Base-by-base conservation (phyloP, 1,140 invertebrate species). In the Brachionus plicatilis region DNA sequence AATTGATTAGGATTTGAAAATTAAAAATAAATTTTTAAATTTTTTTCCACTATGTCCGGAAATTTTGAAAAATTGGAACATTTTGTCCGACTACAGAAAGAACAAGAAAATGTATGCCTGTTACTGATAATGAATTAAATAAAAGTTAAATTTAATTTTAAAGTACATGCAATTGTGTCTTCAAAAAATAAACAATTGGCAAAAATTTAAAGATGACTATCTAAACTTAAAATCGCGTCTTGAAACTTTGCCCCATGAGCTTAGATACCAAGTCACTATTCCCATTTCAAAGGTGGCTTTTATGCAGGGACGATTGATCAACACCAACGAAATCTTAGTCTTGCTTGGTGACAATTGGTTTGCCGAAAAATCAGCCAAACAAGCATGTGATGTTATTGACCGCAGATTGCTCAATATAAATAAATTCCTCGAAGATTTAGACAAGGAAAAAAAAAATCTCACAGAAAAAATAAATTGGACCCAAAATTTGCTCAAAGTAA, bases 261-360 rank as follows among this genome's bases (percentile, higher is more conserved):
- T 89, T 0, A 87, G 87, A 60, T 88, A 91, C 87, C 88, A 90
- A 85, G 86, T 89, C 37, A 90, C 90, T 89, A 89, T 93, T 2
- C 93, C 93, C 8, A 89, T 94, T 86, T 92, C 92, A 11, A 90
- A 90, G 43, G 87, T 91, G 76, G 93, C 93, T 1, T 91, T 93
- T 70, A 92, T 93, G 90, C 92, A 91, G 86, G 93, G 93, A 29
- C 91, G 92, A 86, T 87, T 94, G 37, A 90, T 91, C 20, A 93
- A 94, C 85, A 94, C 93, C 1, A 94, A 94, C 89, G 93, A 94
- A 89, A 91, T 94, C 20, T 87, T 93, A 53, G 92, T 93, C 33
- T 90, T 91, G 3, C 87, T 94, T 9, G 93, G 93, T 33, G 92
- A 93, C 85, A 92, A 92, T 85, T 94, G 92, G 88, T 94, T 94